phyloP scores from a whole-genome alignment of 2,888 invertebrate species.

The Drosophila tripunctata region DNA sequence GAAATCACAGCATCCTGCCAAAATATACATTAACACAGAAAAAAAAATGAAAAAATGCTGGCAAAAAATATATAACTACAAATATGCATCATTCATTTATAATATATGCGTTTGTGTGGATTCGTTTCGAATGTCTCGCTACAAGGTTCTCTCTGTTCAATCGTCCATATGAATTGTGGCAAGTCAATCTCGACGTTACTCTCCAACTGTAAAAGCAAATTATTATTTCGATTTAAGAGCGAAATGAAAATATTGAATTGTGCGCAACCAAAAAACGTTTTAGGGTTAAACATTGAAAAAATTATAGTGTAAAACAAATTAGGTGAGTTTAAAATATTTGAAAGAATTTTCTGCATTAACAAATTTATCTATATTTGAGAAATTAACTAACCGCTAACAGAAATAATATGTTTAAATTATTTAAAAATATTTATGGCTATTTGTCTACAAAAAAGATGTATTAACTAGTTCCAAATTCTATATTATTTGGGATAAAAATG shows the following conservation, averaged over 20 bases:
- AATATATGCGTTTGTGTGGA: slow-evolving; percentile 34
- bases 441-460: no score
- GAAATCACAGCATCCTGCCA: slow-evolving; percentile 41
- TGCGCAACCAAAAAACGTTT: not conserved
- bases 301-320: no score
- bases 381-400: no score
- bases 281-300: not conserved
- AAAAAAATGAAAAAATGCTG: slow-evolving; percentile 1
- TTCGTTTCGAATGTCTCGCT: slow-evolving; percentile 9
- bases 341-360: no score
- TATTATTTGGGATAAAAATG: no score
- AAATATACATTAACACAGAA: slow-evolving; percentile 35
- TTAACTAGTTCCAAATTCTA: no score
- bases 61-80: slow-evolving; percentile 52
- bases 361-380: no score
- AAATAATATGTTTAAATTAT: no score
- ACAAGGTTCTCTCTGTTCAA: slow-evolving; percentile 18
- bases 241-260: not conserved
- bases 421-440: no score
- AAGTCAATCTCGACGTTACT: slow-evolving; percentile 50
- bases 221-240: slow-evolving; percentile 32
- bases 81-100: slow-evolving; percentile 56
- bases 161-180: slow-evolving; percentile 40
- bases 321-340: no score
- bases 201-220: slow-evolving; percentile 31